These are phyloP conservation scores for Drosophila willistoni DNA, from an alignment of 1,140 invertebrate genomes.

Conservation along the genomic window DNA sequence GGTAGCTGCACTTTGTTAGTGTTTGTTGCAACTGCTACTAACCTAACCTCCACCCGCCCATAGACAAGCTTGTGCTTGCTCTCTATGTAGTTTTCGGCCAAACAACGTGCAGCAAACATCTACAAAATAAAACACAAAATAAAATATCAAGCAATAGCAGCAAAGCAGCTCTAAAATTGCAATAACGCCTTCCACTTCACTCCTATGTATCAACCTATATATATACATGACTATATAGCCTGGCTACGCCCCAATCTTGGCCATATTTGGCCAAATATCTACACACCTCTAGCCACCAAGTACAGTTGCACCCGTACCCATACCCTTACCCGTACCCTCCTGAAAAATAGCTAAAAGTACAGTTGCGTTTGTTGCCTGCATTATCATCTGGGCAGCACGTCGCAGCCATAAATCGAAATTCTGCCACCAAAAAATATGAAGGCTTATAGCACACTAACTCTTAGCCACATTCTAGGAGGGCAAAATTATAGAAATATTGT, in stretches of 20 bases:
- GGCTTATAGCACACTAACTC: slow-evolving; percentile 59
- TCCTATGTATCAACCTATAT: neutral
- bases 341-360: neutral
- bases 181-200: slow-evolving; percentile 60
- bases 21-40: slow-evolving; percentile 70
- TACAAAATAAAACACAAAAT: slow-evolving; percentile 74
- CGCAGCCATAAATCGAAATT: slow-evolving; percentile 78
- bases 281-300: slow-evolving; percentile 32
- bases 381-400: slow-evolving; percentile 71
- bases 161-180: slow-evolving; percentile 59
- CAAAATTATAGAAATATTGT: slow-evolving; percentile 45
- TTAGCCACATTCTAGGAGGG: slow-evolving; percentile 20
- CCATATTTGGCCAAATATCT: slow-evolving; percentile 74
- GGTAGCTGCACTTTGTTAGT: slow-evolving; percentile 59
- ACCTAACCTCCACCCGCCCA: slow-evolving; percentile 44
- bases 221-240: slow-evolving; percentile 25
- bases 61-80: slow-evolving; percentile 21
- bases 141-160: slow-evolving; percentile 81
- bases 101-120: slow-evolving; percentile 75
- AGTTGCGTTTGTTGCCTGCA: slow-evolving; percentile 25
- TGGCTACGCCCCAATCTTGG: slow-evolving; percentile 37
- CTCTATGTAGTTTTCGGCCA: slow-evolving; percentile 55
- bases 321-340: neutral
- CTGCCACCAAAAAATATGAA: slow-evolving; percentile 71
- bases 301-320: slow-evolving; percentile 35